phyloP scores from a whole-genome alignment of 2,797 vertebrate species.

The Acropternis orthonyx region DNA sequence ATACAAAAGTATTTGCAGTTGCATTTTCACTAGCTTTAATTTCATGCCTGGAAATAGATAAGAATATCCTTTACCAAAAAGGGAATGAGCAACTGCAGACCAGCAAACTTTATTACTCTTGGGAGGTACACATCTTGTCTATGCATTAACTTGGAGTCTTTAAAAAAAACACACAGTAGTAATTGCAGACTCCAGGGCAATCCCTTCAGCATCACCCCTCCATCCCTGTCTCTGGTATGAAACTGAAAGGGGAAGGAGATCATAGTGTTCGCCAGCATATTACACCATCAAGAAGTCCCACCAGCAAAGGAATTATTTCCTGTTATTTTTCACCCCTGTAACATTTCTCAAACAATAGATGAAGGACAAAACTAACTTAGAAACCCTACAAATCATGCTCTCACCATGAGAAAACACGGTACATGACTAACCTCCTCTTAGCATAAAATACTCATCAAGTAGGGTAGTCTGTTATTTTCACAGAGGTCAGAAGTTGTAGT shows the following conservation, averaged over 20 bases:
- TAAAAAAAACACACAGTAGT: neutral
- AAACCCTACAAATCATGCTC: neutral
- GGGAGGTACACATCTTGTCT: neutral
- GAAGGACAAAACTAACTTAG: neutral
- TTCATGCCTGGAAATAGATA: neutral
- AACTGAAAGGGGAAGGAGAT: neutral
- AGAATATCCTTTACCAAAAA: neutral
- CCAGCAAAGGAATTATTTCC: neutral
- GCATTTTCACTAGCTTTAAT: neutral
- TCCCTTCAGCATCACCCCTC: neutral
- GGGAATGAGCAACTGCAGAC: neutral
- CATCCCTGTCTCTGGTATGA: neutral
- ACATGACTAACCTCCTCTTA: neutral
- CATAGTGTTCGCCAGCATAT: neutral
- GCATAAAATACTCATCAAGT: neutral
- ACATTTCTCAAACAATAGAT: neutral
- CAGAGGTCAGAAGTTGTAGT: neutral
- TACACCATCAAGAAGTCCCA: neutral
- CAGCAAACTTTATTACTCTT: neutral
- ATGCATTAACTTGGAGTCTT: neutral
- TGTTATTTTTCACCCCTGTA: neutral
- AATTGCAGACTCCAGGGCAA: neutral
- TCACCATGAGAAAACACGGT: neutral
- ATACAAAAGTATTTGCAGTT: neutral
- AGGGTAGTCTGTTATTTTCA: neutral